Evolutionary conservation across 2,113 vertebrate species (phyloP), one percentile per base, ranked within the genome.

Genomic region (Pangasianodon hypophthalmus): DNA sequence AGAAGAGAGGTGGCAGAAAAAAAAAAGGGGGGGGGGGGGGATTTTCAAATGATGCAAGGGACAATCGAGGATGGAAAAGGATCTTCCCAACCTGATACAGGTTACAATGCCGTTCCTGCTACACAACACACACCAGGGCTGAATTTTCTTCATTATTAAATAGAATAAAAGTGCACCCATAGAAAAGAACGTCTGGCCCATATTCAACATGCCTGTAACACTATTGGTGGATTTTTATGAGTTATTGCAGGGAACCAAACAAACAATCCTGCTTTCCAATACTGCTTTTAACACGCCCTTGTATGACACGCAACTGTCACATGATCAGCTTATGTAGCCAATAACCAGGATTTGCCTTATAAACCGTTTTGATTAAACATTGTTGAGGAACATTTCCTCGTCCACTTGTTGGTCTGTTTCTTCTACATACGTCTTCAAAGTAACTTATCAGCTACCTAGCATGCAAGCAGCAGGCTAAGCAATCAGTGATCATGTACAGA

Each of bases 51-150:
- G 94, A 94, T 90, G 92, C 87, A 32, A 93, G 95, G 94, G 94
- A 95, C 88, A 92, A 94, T 89, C 92, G 87, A 94, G 95, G 94
- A 93, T 93, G 94, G 91, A 91, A 90, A 88, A 83, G 24, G 32
- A 44, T 89, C 48, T 92, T 94, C 93, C 90, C 91, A 94, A 96
- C 96, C 96, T 96, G 96, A 96, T 96, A 96, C 96, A 96, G 96
- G 96, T 96, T 95, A 96, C 95, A 93, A 95, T 94, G 94, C 90
- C 92, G 90, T 91, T 94, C 93, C 91, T 91, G 93, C 71, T 84
- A 16, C 0, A 26, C 44, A 11, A 24, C 83, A 79, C 67, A 88
- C 64, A 84, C 46, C 41, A 62, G 48, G 71, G 86, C 50, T 85
- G 46, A 41, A 14, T 24, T 58, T 62, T 79, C 48, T 46, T 77